Base-by-base conservation (phyloP, 1,140 invertebrate genomes). In the Zophobas morio region DNA sequence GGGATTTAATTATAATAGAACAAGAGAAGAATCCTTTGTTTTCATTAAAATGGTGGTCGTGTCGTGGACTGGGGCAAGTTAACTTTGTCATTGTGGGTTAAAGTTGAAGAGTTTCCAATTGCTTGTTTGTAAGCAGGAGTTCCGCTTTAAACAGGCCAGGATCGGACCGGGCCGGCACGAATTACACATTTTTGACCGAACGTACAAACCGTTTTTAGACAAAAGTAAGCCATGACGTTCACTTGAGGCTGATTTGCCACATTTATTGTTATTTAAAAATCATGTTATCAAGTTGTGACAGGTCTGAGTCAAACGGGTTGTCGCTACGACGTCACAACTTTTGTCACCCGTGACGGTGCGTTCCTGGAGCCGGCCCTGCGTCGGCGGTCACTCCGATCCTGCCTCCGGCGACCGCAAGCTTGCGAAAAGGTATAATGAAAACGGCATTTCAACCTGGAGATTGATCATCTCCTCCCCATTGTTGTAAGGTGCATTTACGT, bases 1-100 rank as follows among this genome's bases (percentile, higher is more conserved):
- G 33, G 57, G 37, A 66, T 66, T 66, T 66, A 42, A 66, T 63
- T 63, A 63, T 63, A 63, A 63, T 63, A 40, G 49, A 51, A 36
- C 57, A 2, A 66, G 37, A 66, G 46, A 66, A 66, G 60, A 66
- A 66, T 66, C 60, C 60, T 66, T 66, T 66, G 60, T 66, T 66
- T 46, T 66, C 60, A 66, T 66, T 66, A 66, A 37, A 63, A 8
- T n/a, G 5, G 49, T 51, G 49, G 49, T 51, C 32, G 36, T 63
- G 57, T 63, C 57, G 57, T 51, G n/a, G 2, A 20, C 49, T n/a
- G n/a, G n/a, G n/a, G n/a, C 49, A 51, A 63, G 57, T 63, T 39
- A 63, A 66, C 60, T 66, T 66, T 66, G 60, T 66, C 60, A 46
- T 66, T 66, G 60, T 39, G 60, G 60, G 60, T 46, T 66, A 1